Conservation (phyloP, 2,888 invertebrate species). For the Cosmorhoe ocellata region DNA sequence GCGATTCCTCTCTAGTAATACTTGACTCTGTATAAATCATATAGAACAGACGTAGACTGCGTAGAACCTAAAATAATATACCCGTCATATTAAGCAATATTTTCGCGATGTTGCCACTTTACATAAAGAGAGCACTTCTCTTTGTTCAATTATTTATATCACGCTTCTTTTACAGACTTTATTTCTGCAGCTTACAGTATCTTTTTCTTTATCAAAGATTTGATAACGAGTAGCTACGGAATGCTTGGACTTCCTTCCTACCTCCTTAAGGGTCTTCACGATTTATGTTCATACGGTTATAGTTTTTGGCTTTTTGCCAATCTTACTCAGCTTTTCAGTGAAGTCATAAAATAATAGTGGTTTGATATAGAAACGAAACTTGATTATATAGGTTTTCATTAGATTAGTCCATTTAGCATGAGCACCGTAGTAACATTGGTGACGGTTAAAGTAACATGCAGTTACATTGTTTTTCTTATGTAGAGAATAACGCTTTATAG, state of each 20-base stretch:
- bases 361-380: too few species aligned
- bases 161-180: neutral
- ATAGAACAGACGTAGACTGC: too few species aligned
- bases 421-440: too few species aligned
- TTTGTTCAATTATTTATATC: neutral
- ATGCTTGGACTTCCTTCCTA: constrained; percentile 1
- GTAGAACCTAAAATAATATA: too few species aligned
- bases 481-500: too few species aligned
- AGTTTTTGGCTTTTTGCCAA: constrained; percentile 13
- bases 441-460: too few species aligned
- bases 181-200: neutral
- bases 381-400: too few species aligned
- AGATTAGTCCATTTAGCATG: too few species aligned
- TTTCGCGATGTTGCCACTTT: neutral
- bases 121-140: neutral
- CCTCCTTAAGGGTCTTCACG: neutral
- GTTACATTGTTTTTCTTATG: too few species aligned
- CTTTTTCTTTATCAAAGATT: neutral
- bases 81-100: too few species aligned
- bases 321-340: neutral
- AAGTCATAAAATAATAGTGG: neutral
- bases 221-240: neutral
- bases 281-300: constrained; percentile 9
- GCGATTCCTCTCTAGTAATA: too few species aligned
- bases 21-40: too few species aligned